Conservation (phyloP, 2,888 invertebrate species). For the Morpho achilles region DNA sequence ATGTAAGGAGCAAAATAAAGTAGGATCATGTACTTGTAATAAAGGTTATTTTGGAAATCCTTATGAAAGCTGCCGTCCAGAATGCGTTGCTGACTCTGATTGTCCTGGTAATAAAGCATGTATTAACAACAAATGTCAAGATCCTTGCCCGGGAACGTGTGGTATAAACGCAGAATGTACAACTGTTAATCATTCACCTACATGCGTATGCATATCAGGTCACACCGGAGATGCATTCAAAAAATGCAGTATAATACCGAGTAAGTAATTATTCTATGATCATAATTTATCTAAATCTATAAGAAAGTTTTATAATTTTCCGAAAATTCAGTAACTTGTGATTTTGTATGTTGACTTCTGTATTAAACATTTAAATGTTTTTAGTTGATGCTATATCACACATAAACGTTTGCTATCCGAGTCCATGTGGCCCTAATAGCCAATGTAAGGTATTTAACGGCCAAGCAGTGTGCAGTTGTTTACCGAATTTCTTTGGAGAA, state of each 20-base stretch:
- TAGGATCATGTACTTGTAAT: conserved; percentile 84
- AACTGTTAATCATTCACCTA: conserved; percentile 84
- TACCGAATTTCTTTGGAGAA: conserved; percentile 82
- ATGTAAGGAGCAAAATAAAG: conserved; percentile 83
- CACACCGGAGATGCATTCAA: conserved; percentile 81
- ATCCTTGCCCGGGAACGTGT: conserved; percentile 88
- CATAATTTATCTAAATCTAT: conserved; percentile 1
- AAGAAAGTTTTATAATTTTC: too few species aligned
- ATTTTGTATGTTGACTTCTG: too few species aligned
- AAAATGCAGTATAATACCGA: conserved; percentile 62
- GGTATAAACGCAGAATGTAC: conserved; percentile 86
- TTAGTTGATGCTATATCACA: conserved; percentile 63
- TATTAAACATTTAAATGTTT: conserved; percentile 27
- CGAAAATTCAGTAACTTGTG: too few species aligned
- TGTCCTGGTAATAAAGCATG: conserved; percentile 86
- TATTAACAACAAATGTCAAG: conserved; percentile 84
- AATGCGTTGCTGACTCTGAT: conserved; percentile 85
- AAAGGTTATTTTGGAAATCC: conserved; percentile 87
- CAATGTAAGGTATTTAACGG: conserved; percentile 78
- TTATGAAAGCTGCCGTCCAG: conserved; percentile 87
- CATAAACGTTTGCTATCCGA: conserved; percentile 74
- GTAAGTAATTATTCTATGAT: conserved; percentile 45
- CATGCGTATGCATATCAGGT: conserved; percentile 82
- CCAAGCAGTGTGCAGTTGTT: conserved; percentile 85
- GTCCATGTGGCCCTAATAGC: conserved; percentile 81